phyloP scores from a whole-genome alignment of 2,888 invertebrate genomes.

The Dolichopus griseipennis region DNA sequence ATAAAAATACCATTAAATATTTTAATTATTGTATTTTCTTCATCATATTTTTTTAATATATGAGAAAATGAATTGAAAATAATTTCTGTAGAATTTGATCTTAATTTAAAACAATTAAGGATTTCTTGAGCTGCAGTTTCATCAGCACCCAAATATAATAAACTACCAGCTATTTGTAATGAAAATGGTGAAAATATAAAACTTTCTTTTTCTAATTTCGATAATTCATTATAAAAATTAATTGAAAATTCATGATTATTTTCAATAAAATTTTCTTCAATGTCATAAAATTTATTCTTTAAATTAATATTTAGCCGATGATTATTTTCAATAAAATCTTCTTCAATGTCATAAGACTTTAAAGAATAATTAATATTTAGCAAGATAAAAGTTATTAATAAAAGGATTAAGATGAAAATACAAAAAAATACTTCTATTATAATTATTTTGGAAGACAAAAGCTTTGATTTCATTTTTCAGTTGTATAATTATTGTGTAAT shows the following conservation, averaged over 20 bases:
- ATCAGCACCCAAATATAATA: slow-evolving; percentile 59
- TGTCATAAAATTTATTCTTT: too few species aligned
- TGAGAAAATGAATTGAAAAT: slow-evolving; percentile 18
- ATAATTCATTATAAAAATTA: slow-evolving; percentile 27
- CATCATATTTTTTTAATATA: slow-evolving; percentile 11
- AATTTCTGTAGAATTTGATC: slow-evolving; percentile 14
- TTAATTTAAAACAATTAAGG: slow-evolving; percentile 43
- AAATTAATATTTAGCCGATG: too few species aligned
- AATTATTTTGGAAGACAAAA: too few species aligned
- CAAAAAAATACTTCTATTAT: too few species aligned
- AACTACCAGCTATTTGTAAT: slow-evolving; percentile 56
- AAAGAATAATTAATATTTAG: too few species aligned
- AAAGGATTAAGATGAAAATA: too few species aligned
- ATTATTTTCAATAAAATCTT: too few species aligned
- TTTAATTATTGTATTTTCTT: slow-evolving; percentile 30
- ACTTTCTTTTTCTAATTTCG: slow-evolving; percentile 50
- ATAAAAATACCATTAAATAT: slow-evolving; percentile 69
- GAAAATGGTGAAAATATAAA: slow-evolving; percentile 62
- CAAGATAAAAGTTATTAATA: too few species aligned
- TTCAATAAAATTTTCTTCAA: not conserved
- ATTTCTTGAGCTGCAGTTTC: slow-evolving; percentile 51
- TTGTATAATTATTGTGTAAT: too few species aligned
- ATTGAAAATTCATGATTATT: not conserved
- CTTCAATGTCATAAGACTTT: too few species aligned
- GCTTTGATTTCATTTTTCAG: too few species aligned